Evolutionary conservation across 2,113 vertebrate species (phyloP), one percentile per base, ranked within the genome.

Genomic region (Brachypodius melanocephalos): DNA sequence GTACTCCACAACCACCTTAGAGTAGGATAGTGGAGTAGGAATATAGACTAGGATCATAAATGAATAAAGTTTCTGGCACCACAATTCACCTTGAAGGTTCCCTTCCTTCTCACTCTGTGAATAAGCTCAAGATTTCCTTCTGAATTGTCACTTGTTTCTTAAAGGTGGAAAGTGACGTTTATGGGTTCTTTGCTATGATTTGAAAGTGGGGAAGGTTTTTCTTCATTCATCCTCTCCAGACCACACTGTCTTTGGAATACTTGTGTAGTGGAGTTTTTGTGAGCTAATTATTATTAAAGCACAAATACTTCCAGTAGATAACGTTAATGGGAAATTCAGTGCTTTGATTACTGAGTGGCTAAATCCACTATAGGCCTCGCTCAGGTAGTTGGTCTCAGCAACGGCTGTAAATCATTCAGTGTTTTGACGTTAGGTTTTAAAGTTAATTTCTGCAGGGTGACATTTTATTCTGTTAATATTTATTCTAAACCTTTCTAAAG

Each of bases 91-190:
- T 95, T 87, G 85, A 95, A 97, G 96, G 90, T 80, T 85, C 31
- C n/a, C 55, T 89, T 93, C 72, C 48, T 89, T 86, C 67, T 89
- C 43, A 58, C 43, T 26, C 43, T 88, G 73, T 73, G 63, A 91
- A 96, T 95, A 96, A 93, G 87, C 81, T 93, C 55, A 3, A 89
- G 94, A 93, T 97, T 96, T 89, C 58, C 96, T 97, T 97, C 96
- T 97, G 95, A 96, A 96, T 95, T 93, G 92, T 90, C 65, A 65
- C 66, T 75, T 89, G 78, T 96, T 97, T 96, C 96, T 98, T 97
- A 97, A 59, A 59, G 34, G 34, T 36, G 57, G 22, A 36, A 36
- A 59, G 24, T 59, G 24, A 59, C 24, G 26, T 59, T 38, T 36
- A 38, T 38, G 58, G 58, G 12, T 38, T 92, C 89, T 96, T 95